Conservation (phyloP, 2,888 invertebrate genomes). For the Thymelicus sylvestris region DNA sequence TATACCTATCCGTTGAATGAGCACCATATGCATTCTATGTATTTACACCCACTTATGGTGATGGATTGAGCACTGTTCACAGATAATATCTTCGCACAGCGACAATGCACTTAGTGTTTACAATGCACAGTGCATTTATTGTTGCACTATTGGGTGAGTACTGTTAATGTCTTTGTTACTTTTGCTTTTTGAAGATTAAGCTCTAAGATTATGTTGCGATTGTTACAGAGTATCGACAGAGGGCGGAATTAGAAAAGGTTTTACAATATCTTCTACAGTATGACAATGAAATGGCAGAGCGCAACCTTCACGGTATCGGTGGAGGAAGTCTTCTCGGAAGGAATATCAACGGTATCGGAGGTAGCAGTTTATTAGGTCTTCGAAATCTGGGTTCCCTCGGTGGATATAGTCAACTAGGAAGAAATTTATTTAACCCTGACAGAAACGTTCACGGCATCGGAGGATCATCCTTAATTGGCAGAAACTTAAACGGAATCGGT, state of each 20-base stretch:
- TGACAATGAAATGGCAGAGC: slow-evolving; percentile 55
- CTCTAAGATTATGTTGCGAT: slow-evolving; percentile 39
- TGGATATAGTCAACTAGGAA: slow-evolving; percentile 53
- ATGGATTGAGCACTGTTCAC: slow-evolving; percentile 46
- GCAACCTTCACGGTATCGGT: slow-evolving; percentile 50
- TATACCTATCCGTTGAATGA: slow-evolving; percentile 9
- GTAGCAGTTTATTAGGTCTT: slow-evolving; percentile 47
- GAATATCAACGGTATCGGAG: slow-evolving; percentile 55
- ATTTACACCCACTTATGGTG: slow-evolving; percentile 39
- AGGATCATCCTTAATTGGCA: slow-evolving; percentile 58
- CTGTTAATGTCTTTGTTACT: slow-evolving; percentile 14
- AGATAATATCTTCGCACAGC: slow-evolving; percentile 44
- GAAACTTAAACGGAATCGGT: slow-evolving; percentile 47
- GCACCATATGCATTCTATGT: slow-evolving; percentile 17
- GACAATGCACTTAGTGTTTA: slow-evolving; percentile 35
- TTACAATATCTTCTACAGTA: slow-evolving; percentile 64
- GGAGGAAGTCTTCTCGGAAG: slow-evolving; percentile 52
- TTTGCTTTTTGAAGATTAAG: not conserved
- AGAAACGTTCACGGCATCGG: slow-evolving; percentile 55
- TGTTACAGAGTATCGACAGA: slow-evolving; percentile 71
- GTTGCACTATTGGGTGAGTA: slow-evolving; percentile 44
- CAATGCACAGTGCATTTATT: slow-evolving; percentile 45
- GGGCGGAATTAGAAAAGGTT: slow-evolving; percentile 66
- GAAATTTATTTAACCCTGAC: slow-evolving; percentile 46
- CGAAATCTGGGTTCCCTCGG: slow-evolving; percentile 47